Conservation (phyloP, 1,140 invertebrate species). For the Drosophila subpulchrella region DNA sequence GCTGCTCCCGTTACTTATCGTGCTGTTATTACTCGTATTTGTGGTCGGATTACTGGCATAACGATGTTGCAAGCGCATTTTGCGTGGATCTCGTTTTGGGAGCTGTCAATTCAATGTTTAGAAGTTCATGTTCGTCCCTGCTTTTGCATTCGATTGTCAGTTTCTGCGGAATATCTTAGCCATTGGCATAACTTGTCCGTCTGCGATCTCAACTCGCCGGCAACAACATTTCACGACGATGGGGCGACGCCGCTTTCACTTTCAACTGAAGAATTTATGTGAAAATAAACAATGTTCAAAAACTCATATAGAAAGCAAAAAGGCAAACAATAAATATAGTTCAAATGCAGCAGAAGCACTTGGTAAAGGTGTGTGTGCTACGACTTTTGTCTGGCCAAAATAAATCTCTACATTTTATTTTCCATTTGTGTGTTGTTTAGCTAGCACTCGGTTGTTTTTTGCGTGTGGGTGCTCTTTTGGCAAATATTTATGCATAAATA, state of each 20-base stretch:
- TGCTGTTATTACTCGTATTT: conserved; percentile 29
- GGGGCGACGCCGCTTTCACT: conserved; percentile 65
- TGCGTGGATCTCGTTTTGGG: conserved; percentile 8
- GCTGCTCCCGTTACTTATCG: conserved; percentile 18
- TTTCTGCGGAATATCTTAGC: conserved; percentile 15
- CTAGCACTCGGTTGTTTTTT: conserved; percentile 17
- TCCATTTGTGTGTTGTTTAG: conserved; percentile 50
- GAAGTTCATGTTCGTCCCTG: neutral
- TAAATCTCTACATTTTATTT: conserved; percentile 35
- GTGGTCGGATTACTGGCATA: conserved; percentile 42
- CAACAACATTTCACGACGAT: conserved; percentile 44
- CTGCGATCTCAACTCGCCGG: conserved; percentile 34
- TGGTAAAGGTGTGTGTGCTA: neutral
- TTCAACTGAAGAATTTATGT: conserved; percentile 72
- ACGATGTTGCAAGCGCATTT: conserved; percentile 75
- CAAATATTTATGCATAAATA: conserved; percentile 57
- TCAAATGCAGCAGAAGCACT: conserved; percentile 22
- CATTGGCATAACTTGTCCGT: conserved; percentile 52
- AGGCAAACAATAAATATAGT: conserved; percentile 36
- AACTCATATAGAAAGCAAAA: conserved; percentile 43
- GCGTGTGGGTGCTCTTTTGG: conserved; percentile 24
- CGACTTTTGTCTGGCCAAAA: conserved; percentile 23
- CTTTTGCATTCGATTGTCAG: conserved; percentile 6
- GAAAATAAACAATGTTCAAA: conserved; percentile 68
- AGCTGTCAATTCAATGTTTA: conserved; percentile 11